A percentile compares a stretch with the other conserved stretches of the same genome.
These are phyloP conservation scores for Elaphurus davidianus DNA, from an alignment of 2,113 vertebrate genomes.

Conservation along the genomic window DNA sequence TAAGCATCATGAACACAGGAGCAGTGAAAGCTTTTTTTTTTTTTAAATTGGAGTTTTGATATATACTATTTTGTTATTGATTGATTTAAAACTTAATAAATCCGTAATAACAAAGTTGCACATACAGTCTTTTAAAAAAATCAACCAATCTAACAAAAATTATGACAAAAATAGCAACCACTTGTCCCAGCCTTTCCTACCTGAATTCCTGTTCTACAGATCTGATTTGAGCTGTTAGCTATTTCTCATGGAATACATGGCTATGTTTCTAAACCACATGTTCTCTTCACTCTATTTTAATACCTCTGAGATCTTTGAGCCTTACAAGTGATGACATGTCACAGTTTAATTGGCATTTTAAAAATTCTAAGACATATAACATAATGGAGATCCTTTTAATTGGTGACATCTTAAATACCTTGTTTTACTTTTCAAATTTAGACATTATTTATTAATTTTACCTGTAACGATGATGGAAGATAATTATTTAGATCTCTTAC, in stretches of 20 bases:
- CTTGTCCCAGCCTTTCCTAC: background rate
- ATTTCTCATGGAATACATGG: background rate
- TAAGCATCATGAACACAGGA: background rate
- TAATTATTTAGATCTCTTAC: background rate
- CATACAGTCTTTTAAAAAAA: background rate
- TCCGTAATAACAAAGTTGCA: background rate
- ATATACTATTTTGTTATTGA: background rate
- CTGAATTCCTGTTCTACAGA: background rate
- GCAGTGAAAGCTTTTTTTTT: background rate
- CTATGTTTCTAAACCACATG: background rate
- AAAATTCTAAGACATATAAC: background rate
- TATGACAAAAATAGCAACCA: background rate
- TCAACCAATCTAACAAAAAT: background rate
- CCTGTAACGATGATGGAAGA: background rate
- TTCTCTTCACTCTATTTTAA: background rate
- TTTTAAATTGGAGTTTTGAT: background rate
- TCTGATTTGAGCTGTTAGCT: background rate
- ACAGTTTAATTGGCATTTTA: background rate
- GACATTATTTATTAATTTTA: background rate
- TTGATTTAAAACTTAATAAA: background rate
- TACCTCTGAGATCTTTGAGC: background rate
- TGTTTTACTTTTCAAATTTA: background rate
- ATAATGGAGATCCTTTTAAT: background rate
- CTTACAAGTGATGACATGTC: background rate
- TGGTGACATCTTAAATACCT: background rate